A percentile compares a stretch with the other conserved stretches of the same genome.
phyloP scores from a whole-genome alignment of 1,140 invertebrate species.

The Aphidius gifuensis region DNA sequence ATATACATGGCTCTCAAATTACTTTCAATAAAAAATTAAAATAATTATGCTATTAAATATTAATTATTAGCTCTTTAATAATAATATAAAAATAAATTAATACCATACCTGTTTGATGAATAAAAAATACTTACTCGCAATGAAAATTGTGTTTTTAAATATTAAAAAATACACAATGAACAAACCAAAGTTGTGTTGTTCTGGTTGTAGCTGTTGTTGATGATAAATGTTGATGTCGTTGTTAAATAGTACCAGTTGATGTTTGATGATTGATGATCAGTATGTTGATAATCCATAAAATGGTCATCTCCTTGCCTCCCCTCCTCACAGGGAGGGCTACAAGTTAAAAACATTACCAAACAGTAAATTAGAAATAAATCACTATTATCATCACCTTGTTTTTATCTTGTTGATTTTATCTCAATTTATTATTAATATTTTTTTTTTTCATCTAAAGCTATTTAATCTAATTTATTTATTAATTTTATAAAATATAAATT shows the following conservation, averaged over 20 bases:
- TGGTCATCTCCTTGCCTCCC: conserved; percentile 43
- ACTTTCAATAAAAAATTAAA: background rate
- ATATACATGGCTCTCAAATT: background rate
- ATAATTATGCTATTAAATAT: conserved; percentile 1
- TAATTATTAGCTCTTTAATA: background rate
- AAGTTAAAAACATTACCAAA: conserved; percentile 56
- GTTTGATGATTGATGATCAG: background rate
- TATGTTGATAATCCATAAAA: conserved; percentile 1
- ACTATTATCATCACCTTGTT: conserved; percentile 26
- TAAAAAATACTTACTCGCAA: conserved; percentile 21
- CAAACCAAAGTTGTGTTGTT: no score
- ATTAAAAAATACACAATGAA: background rate
- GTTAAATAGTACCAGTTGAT: background rate
- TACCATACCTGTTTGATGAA: conserved; percentile 26
- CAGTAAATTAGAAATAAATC: conserved; percentile 49
- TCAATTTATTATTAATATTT: conserved; percentile 29
- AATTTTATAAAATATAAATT: no score
- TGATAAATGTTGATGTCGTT: no score
- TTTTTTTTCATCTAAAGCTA: conserved; percentile 11
- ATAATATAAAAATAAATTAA: conserved; percentile 10
- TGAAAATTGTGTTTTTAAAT: background rate
- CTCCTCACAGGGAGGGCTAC: conserved; percentile 55
- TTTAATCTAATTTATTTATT: background rate
- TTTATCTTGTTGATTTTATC: conserved; percentile 32
- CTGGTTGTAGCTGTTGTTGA: no score